These are phyloP conservation scores for Anoncus sp. DNA, from an alignment of 2,888 invertebrate species.

Conservation along the genomic window DNA sequence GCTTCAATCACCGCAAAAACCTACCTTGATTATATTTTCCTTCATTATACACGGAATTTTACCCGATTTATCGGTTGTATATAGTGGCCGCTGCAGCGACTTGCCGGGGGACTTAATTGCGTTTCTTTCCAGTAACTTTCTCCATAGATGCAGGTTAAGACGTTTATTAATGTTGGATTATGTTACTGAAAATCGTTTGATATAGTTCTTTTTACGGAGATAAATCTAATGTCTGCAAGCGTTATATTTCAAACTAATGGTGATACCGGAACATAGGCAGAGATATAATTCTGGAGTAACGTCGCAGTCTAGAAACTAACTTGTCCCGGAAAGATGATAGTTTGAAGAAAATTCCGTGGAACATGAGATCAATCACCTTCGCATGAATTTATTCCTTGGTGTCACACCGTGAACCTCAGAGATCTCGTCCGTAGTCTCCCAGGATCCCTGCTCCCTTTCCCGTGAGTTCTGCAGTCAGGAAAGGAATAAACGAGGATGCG, in stretches of 20 bases:
- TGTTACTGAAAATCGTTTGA: background rate
- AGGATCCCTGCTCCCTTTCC: conserved; percentile 49
- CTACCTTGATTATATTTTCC: conserved; percentile 38
- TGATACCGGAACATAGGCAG: background rate
- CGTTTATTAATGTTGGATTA: background rate
- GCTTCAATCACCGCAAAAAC: conserved; percentile 7
- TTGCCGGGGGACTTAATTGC: background rate
- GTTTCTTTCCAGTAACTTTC: background rate
- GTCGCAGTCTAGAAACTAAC: background rate
- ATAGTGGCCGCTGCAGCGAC: background rate
- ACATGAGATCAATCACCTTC: conserved; percentile 66
- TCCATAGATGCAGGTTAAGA: background rate
- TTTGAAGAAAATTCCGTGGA: conserved; percentile 39
- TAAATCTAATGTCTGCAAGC: background rate
- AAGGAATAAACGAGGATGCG: conserved; percentile 62
- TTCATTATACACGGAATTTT: conserved; percentile 20
- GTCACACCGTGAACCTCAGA: conserved; percentile 30
- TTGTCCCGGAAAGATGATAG: conserved; percentile 6
- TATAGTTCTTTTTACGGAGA: background rate
- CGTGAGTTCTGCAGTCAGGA: conserved; percentile 44
- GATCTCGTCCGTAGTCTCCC: conserved; percentile 44
- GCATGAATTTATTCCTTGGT: conserved; percentile 36
- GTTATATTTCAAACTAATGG: background rate
- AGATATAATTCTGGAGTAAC: background rate
- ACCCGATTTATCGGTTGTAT: conserved; percentile 27